Evolutionary conservation across 2,797 vertebrate genomes (phyloP).

Genomic region (Amblyraja radiata): DNA sequence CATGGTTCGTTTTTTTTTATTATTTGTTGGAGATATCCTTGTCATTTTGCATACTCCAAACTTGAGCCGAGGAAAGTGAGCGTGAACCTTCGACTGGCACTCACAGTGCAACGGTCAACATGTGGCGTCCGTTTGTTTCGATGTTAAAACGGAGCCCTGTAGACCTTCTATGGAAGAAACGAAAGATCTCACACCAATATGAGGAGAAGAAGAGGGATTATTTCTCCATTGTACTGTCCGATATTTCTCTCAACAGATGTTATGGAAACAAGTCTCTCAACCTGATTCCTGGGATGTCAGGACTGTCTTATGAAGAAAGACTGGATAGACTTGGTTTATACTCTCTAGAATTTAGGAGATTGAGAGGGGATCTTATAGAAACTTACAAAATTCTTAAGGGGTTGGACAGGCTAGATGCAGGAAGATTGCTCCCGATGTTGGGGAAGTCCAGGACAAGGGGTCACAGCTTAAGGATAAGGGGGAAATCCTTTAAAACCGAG

Average conservation of each 20-base stretch:
- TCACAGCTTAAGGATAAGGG: no score
- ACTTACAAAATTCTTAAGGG: no score
- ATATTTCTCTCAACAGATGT: not conserved
- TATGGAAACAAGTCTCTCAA: not conserved
- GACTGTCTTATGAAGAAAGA: no score
- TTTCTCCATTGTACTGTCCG: not conserved
- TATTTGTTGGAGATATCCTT: not conserved
- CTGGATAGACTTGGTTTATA: no score
- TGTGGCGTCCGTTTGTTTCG: not conserved
- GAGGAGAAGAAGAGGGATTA: not conserved
- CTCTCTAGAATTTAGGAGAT: no score
- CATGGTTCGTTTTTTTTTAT: not conserved
- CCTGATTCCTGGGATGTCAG: no score
- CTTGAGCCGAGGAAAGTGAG: not conserved
- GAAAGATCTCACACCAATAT: not conserved
- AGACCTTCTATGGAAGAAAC: not conserved
- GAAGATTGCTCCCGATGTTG: no score
- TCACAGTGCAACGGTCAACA: not conserved
- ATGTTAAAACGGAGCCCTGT: not conserved
- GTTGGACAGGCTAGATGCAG: no score
- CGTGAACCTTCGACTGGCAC: not conserved
- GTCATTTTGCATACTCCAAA: not conserved
- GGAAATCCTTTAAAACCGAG: no score
- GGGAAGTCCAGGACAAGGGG: no score
- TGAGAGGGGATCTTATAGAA: no score